Conservation (phyloP, 1,140 invertebrate genomes). For the Microplitis mediator region DNA sequence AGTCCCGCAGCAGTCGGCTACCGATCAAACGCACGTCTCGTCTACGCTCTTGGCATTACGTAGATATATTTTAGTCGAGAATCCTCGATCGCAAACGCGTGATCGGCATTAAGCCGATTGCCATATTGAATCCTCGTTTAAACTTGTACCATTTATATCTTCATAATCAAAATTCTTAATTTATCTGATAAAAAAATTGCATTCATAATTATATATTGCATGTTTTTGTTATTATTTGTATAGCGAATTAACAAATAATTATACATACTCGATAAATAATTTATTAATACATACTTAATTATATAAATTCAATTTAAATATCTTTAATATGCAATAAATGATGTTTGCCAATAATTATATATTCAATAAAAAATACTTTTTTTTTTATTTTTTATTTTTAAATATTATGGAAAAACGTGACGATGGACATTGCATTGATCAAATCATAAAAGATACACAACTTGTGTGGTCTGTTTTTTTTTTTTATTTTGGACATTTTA, state of each 20-base stretch:
- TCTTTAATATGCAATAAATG: not conserved
- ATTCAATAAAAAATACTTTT: not conserved
- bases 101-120: constrained; percentile 52
- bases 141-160: not conserved
- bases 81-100: constrained; percentile 39
- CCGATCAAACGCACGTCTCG: constrained; percentile 56
- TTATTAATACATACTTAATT: not conserved
- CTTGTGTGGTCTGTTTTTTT: constrained; percentile 25
- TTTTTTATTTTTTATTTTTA: not conserved
- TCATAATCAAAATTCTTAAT: constrained; percentile 10
- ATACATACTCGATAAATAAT: not conserved
- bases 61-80: constrained; percentile 29
- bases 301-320: not conserved
- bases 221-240: no score
- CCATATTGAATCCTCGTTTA: constrained; percentile 29
- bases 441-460: not conserved
- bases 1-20: constrained; percentile 42
- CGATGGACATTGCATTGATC: not conserved
- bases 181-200: no score
- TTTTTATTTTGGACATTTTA: not conserved
- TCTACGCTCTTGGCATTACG: constrained; percentile 50
- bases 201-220: not conserved
- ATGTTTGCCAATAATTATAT: not conserved
- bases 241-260: not conserved
- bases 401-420: constrained; percentile 14